phyloP scores from a whole-genome alignment of 2,113 vertebrate genomes.

The Pungitius pungitius region DNA sequence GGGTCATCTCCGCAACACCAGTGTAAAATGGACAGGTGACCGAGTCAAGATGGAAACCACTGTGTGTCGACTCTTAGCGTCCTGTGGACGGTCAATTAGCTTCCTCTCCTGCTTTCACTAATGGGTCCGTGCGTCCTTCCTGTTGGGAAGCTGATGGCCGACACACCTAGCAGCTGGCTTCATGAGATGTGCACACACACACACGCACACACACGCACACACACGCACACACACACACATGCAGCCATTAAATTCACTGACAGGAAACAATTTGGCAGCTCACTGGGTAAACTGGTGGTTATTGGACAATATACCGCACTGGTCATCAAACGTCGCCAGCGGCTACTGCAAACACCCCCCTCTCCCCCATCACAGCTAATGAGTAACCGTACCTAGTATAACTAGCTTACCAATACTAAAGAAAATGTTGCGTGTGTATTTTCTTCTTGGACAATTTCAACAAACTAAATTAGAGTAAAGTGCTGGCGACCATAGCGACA shows the following conservation, averaged over 20 bases:
- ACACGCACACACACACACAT: slow-evolving; percentile 3
- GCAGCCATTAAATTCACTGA: slow-evolving; percentile 6
- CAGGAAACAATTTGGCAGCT: slow-evolving; percentile 71
- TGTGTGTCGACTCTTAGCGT: slow-evolving; percentile 50
- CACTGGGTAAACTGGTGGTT: slow-evolving; percentile 52
- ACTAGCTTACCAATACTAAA: too few relatives aligned
- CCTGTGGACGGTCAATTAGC: slow-evolving; percentile 65
- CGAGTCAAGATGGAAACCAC: slow-evolving; percentile 47
- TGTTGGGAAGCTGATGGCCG: slow-evolving; percentile 59
- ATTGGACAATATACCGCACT: slow-evolving; percentile 56
- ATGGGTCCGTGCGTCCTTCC: slow-evolving; percentile 64
- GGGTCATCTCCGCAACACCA: background rate
- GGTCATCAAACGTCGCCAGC: slow-evolving; percentile 42
- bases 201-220: slow-evolving; percentile 4
- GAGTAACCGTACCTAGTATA: background rate
- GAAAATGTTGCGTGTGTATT: background rate
- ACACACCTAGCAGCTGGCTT: slow-evolving; percentile 55
- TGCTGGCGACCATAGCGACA: background rate
- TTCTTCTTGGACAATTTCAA: background rate
- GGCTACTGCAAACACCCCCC: slow-evolving; percentile 39
- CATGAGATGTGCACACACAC: slow-evolving; percentile 35
- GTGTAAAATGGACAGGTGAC: slow-evolving; percentile 12
- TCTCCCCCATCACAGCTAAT: slow-evolving; percentile 28
- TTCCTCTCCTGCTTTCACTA: slow-evolving; percentile 47
- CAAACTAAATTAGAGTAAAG: background rate